Percentiles rank a stretch among this genome's conserved stretches.
phyloP scores from a whole-genome alignment of 2,888 invertebrate genomes.

The Frankliniella fusca region DNA sequence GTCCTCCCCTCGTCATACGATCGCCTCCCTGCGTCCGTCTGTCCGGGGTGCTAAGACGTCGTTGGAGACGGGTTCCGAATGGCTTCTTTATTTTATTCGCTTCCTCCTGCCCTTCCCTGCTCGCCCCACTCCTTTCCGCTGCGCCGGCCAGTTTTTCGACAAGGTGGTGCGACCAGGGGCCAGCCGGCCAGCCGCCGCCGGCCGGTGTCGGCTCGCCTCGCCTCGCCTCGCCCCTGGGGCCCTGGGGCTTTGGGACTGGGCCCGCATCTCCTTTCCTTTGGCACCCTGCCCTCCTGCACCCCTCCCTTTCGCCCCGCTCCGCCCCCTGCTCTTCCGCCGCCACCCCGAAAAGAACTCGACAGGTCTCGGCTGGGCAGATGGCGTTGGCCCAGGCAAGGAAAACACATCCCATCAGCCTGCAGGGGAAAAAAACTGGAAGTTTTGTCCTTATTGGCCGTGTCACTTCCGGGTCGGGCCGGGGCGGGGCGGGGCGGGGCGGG shows the following conservation, averaged over 20 bases:
- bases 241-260: no score
- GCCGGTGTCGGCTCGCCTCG: constrained; percentile 29
- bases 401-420: no score
- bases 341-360: background rate
- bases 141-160: background rate
- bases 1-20: background rate
- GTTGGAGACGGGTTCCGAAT: background rate
- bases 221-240: no score
- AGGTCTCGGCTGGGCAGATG: background rate
- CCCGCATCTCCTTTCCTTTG: no score
- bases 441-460: no score
- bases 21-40: background rate
- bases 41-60: no score
- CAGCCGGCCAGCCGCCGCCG: background rate
- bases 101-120: background rate
- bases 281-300: constrained; percentile 32
- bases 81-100: constrained; percentile 22
- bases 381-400: no score
- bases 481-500: no score
- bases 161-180: background rate
- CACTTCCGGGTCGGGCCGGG: no score
- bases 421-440: no score
- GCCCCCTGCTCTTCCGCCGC: background rate
- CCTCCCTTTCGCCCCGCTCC: constrained; percentile 36
- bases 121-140: background rate